Evolutionary conservation across 2,888 invertebrate species (phyloP), one percentile per base, ranked within the genome.

Genomic region (Eustalomyia histrio): DNA sequence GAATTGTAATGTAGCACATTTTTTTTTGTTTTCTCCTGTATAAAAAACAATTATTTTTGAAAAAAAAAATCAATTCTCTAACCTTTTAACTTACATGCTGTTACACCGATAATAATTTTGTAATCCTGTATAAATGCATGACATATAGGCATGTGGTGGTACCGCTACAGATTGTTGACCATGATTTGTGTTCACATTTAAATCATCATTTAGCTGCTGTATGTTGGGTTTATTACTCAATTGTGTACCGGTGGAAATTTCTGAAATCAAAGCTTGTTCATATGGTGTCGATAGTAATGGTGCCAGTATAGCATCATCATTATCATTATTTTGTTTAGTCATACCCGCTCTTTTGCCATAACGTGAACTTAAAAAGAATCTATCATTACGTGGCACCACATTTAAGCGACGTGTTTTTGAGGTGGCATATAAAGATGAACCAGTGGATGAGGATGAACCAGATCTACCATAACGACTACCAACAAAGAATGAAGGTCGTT

Each of bases 101-200:
- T 87, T 91, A 88, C 92, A 92, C 83, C 92, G 91, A 85, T 92
- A 92, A 74, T 91, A 90, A 86, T 92, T 91, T 74, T 90, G 90
- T 57, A 92, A 87, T 74, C 92, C 92, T 16, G 92, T 92, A 85
- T 92, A 92, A 74, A 90, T 87, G 84, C 92, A 92, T 12, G 91
- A 86, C 87, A 90, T 87, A 16, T 78, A 72, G 76, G 83, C 80
- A 60, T 80, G 79, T 21, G 87, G 84, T 87, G 85, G 79, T 84
- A 80, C 21, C 79, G 74, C 53, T 24, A 17, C 18, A 61, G 50
- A 67, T 52, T 75, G 29, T 47, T 58, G 18, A n/a, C 63, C 18
- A 53, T 24, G 60, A 47, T 74, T 63, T 58, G 52, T 17, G 9
- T 47, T 57, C 33, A 6, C 3, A 29, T 29, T 29, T 1, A 67